phyloP scores from a whole-genome alignment of 2,797 vertebrate genomes.

The Scomberomorus guttatus region DNA sequence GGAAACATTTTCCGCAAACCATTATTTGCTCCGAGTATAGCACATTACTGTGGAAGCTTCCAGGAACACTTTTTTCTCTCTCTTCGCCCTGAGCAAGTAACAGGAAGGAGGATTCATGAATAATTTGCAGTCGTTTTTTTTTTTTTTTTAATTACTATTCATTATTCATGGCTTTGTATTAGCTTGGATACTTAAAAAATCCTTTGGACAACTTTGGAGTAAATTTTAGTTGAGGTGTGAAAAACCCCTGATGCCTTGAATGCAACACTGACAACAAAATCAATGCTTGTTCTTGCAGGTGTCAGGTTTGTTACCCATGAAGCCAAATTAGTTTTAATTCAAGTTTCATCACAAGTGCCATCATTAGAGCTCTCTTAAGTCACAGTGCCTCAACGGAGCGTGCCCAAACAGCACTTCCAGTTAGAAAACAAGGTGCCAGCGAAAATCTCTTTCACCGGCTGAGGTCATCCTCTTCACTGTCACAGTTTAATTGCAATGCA shows the following conservation, averaged over 20 bases:
- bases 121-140: constrained; percentile 56
- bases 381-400: neutral
- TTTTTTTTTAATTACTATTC: constrained; percentile 9
- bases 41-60: constrained; percentile 33
- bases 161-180: constrained; percentile 72
- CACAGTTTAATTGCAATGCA: constrained; percentile 29
- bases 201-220: constrained; percentile 32
- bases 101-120: constrained; percentile 56
- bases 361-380: constrained; percentile 12
- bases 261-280: constrained; percentile 33
- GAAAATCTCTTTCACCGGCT: neutral
- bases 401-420: constrained; percentile 3
- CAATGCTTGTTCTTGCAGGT: neutral
- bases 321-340: neutral
- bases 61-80: constrained; percentile 30
- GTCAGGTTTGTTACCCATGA: neutral
- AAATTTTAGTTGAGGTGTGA: constrained; percentile 16
- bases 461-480: constrained; percentile 29
- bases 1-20: constrained; percentile 49
- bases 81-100: constrained; percentile 49
- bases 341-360: constrained; percentile 5
- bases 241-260: constrained; percentile 4
- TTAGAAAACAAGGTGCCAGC: neutral
- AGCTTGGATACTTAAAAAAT: constrained; percentile 50
- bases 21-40: constrained; percentile 49